Evolutionary conservation across 2,113 vertebrate species (phyloP), one percentile per base, ranked within the genome.

Genomic region (Nannobrachium achirus): DNA sequence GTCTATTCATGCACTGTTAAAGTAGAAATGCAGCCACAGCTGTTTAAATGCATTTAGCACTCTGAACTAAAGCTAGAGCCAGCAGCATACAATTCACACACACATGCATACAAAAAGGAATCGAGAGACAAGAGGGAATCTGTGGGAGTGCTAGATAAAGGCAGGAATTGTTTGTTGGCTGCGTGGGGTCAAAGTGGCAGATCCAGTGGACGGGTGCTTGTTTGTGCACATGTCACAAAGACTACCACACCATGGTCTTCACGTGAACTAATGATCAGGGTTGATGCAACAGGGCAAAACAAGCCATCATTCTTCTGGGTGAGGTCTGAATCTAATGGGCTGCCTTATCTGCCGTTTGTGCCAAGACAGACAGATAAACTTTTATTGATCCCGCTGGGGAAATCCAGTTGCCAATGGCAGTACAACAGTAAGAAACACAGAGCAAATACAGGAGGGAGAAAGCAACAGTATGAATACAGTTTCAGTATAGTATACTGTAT

Each of bases 181-280:
- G 52, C 45, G 53, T 63, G 45, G 7, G 20, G 10, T 53, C 8
- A 18, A 1, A 39, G 75, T 25, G 55, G 49, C 33, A 52, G 40
- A 20, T 62, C 57, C 2, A 48, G 33, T 57, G 48, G 19, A 10
- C 49, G 15, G 58, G 42, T 18, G 15, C 11, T n/a, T 2, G 45
- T 16, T 9, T 9, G 15, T 66, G 62, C 44, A 14, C 14, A 14
- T 46, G 7, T 8, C 13, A 11, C 38, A 40, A 57, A 48, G 55
- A 18, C 1, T 56, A 18, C 40, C 51, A 56, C 8, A 0, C 50
- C 8, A 7, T 18, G 45, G 15, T 49, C 25, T 40, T 14, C 1
- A 8, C 50, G 63, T 79, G 52, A 83, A 85, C 69, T 82, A 82
- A 84, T 75, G 74, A 86, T 67, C 20, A 81, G 58, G 45, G n/a